Conservation (phyloP, 1,140 invertebrate species). For the Spodoptera litura region DNA sequence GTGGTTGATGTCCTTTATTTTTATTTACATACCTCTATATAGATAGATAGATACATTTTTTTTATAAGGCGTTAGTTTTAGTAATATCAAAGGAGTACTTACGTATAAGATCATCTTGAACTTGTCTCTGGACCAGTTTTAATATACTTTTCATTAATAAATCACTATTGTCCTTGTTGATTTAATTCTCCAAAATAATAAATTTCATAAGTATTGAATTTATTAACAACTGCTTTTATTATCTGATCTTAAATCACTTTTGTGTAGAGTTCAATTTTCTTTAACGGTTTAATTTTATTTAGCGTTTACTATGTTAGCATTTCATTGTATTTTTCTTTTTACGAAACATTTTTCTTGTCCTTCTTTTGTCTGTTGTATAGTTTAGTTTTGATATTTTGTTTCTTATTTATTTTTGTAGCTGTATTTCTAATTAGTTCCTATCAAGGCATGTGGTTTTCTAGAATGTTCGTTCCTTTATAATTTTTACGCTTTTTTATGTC, state of each 20-base stretch:
- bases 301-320: background rate
- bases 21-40: too few species aligned
- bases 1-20: too few species aligned
- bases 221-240: too few species aligned
- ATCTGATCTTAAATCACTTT: too few species aligned
- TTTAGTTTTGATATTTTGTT: background rate
- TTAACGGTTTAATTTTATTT: background rate
- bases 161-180: too few species aligned
- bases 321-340: background rate
- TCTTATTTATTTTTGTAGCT: background rate
- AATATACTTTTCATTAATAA: too few species aligned
- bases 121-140: too few species aligned
- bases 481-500: background rate
- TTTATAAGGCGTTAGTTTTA: background rate
- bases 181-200: too few species aligned
- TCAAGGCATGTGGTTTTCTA: background rate
- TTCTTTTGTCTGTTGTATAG: background rate
- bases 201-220: too few species aligned
- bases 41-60: too few species aligned
- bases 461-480: background rate
- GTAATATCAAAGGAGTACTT: background rate
- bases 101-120: slow-evolving; percentile 17
- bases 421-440: background rate
- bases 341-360: too few species aligned
- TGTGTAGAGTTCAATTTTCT: too few species aligned